Evolutionary conservation across 2,888 invertebrate genomes (phyloP).

Genomic region (Drosophila setosimentum): DNA sequence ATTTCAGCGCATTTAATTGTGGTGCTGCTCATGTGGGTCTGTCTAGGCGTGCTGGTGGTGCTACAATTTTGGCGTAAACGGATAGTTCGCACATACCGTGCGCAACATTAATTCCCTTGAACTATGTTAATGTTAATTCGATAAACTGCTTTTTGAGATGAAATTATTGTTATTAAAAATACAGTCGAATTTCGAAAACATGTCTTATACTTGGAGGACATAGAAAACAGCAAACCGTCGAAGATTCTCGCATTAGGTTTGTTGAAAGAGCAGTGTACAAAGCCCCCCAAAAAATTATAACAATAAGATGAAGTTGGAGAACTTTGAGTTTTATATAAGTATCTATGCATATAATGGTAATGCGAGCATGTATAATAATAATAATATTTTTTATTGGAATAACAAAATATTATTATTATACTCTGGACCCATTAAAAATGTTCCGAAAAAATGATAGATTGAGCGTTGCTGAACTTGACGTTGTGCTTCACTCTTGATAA

Average conservation of each 20-base stretch:
- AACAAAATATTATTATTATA: no score
- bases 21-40: conserved; percentile 52
- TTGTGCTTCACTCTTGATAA: background rate
- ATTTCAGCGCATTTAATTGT: conserved; percentile 39
- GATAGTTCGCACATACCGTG: background rate
- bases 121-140: background rate
- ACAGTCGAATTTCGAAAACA: background rate
- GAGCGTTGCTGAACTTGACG: background rate
- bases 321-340: background rate
- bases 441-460: background rate
- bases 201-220: no score
- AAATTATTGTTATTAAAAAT: background rate
- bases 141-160: background rate
- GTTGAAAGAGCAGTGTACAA: background rate
- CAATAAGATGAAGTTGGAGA: background rate
- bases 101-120: background rate
- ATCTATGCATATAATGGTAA: background rate
- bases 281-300: background rate
- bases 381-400: background rate
- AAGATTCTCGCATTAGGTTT: no score
- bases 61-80: conserved; percentile 36
- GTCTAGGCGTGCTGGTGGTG: conserved; percentile 26
- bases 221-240: no score
- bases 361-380: background rate
- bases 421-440: no score